A percentile compares a stretch with the other conserved stretches of the same genome.
phyloP scores from a whole-genome alignment of 2,888 invertebrate genomes.

The Ornithoptera alexandrae region DNA sequence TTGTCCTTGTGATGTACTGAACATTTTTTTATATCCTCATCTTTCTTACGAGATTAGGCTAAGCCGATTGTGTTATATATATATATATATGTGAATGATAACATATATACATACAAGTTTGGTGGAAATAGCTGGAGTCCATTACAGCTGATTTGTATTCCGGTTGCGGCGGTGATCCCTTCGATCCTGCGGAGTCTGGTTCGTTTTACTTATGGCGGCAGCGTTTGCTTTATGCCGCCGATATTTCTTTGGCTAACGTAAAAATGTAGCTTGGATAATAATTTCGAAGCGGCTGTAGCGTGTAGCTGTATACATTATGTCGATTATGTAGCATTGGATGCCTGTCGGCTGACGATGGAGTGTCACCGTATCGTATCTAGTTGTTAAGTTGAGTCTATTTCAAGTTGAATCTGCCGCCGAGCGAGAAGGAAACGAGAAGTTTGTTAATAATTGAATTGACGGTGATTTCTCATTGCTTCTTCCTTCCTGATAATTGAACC shows the following conservation, averaged over 20 bases:
- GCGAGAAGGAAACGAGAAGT: too few species aligned
- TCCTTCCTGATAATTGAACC: too few species aligned
- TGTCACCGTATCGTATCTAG: too few species aligned
- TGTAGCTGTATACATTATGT: too few species aligned
- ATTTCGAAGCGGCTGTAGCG: not conserved
- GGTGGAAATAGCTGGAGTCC: constrained; percentile 8
- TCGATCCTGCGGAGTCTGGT: constrained; percentile 7
- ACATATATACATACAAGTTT: not conserved
- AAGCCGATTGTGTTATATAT: not conserved
- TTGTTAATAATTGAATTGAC: too few species aligned
- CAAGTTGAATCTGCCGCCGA: too few species aligned
- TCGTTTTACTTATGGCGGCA: constrained; percentile 10
- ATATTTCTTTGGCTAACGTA: not conserved
- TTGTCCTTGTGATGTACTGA: not conserved
- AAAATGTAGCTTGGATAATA: too few species aligned
- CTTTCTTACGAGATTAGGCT: not conserved
- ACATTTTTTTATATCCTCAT: not conserved
- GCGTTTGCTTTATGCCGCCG: not conserved
- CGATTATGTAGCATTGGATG: too few species aligned
- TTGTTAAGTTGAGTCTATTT: too few species aligned
- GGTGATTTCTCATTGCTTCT: too few species aligned
- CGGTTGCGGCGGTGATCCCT: not conserved
- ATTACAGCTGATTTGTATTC: constrained; percentile 24
- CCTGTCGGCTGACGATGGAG: too few species aligned
- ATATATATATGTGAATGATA: not conserved